Percentiles rank a stretch among this genome's conserved stretches.
phyloP scores from a whole-genome alignment of 2,888 invertebrate genomes.

The Torymus auratus region DNA sequence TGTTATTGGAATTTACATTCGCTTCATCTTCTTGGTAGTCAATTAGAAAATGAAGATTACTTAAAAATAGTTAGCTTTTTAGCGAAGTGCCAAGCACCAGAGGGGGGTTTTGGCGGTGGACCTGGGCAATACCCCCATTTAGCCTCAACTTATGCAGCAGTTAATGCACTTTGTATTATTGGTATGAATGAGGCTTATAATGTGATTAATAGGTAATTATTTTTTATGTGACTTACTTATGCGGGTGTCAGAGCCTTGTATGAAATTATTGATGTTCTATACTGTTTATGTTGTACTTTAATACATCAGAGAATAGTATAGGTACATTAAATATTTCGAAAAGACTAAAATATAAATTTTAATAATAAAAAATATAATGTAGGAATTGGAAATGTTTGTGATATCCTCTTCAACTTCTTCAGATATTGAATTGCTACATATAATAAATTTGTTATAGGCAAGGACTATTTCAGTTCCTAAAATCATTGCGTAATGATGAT shows the following conservation, averaged over 20 bases:
- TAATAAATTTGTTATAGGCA: conserved; percentile 75
- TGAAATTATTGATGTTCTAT: not conserved
- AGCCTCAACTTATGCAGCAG: conserved; percentile 98
- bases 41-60: conserved; percentile 79
- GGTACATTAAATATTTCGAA: no score
- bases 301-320: not conserved
- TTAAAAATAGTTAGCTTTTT: conserved; percentile 81
- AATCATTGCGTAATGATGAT: conserved; percentile 86
- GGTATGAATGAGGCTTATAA: conserved; percentile 91
- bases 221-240: not conserved
- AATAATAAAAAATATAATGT: no score
- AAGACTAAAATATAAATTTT: no score
- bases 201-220: conserved; percentile 87
- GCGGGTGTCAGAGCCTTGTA: no score
- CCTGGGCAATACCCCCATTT: conserved; percentile 95
- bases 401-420: not conserved
- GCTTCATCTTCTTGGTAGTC: conserved; percentile 85
- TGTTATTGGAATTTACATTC: conserved; percentile 98
- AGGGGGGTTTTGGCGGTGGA: conserved; percentile 96
- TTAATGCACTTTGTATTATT: conserved; percentile 93
- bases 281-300: not conserved
- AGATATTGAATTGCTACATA: conserved; percentile 26
- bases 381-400: no score
- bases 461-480: conserved; percentile 86
- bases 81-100: conserved; percentile 84